Evolutionary conservation across 2,113 vertebrate species (phyloP).

Genomic region (Spilogale gracilis): DNA sequence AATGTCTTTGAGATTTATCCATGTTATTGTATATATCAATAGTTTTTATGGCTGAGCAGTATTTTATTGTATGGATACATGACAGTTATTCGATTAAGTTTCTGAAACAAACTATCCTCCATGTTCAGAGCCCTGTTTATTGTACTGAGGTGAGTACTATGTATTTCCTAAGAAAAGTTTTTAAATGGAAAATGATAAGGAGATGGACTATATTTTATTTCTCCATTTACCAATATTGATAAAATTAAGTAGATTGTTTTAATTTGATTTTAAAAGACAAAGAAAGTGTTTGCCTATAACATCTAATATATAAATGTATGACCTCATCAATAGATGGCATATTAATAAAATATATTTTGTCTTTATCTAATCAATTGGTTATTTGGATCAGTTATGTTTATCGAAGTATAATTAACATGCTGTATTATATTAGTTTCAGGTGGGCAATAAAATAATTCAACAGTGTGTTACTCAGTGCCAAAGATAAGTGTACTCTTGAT

Average conservation of each 20-base stretch:
- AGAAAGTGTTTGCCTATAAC: not conserved
- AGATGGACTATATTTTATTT: not conserved
- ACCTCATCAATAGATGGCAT: not conserved
- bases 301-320: not conserved
- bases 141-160: not conserved
- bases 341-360: conserved; percentile 20
- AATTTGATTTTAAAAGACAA: not conserved
- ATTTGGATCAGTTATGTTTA: conserved; percentile 12
- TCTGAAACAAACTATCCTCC: not conserved
- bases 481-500: not conserved
- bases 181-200: not conserved
- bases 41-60: not conserved
- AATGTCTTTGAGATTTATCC: not conserved
- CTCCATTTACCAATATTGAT: not conserved
- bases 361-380: not conserved
- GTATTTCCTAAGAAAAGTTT: not conserved
- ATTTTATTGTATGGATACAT: not conserved
- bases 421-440: not conserved
- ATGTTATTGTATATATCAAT: not conserved
- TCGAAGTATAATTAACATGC: not conserved
- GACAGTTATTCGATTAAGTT: not conserved
- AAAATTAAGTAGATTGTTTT: not conserved
- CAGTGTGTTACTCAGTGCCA: not conserved
- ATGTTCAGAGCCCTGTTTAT: not conserved
- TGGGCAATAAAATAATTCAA: not conserved